Percentiles rank a stretch among this genome's conserved stretches.
These are phyloP conservation scores for Plutella xylostella DNA, from an alignment of 2,888 invertebrate genomes.

Conservation along the genomic window DNA sequence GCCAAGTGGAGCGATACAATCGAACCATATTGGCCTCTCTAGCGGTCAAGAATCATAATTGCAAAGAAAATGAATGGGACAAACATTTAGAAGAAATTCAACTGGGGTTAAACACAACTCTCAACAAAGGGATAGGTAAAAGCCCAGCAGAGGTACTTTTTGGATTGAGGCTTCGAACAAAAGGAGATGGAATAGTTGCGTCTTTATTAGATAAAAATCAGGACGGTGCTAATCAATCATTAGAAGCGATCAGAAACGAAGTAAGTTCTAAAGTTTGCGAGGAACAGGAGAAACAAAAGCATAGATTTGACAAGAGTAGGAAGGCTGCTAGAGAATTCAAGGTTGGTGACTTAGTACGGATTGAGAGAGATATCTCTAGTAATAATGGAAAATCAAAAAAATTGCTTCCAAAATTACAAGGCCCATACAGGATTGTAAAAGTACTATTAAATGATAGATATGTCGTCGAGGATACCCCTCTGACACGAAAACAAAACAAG, in stretches of 20 bases:
- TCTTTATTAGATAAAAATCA: neutral
- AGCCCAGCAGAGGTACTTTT: conserved; percentile 26
- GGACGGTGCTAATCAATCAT: neutral
- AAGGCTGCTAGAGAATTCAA: neutral
- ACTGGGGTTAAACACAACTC: neutral
- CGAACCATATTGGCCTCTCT: conserved; percentile 4
- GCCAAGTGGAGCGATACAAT: conserved; percentile 13
- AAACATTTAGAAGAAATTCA: neutral
- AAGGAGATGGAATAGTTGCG: neutral
- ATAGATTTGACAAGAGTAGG: neutral
- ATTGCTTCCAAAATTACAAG: conserved; percentile 7
- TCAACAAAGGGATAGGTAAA: conserved; percentile 14
- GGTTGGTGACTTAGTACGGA: neutral
- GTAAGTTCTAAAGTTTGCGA: conserved; percentile 1
- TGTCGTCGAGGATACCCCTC: neutral
- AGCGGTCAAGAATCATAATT: conserved; percentile 6
- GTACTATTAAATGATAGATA: conserved; percentile 12
- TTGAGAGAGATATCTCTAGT: neutral
- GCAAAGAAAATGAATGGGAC: neutral
- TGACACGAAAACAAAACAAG: conserved; percentile 3
- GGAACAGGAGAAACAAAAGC: conserved; percentile 3
- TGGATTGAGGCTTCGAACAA: conserved; percentile 13
- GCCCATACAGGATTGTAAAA: conserved; percentile 8
- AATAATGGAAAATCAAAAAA: conserved; percentile 12
- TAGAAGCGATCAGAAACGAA: too few species aligned